These are phyloP conservation scores for Melanargia galathea DNA, from an alignment of 2,888 invertebrate species.

Conservation along the genomic window DNA sequence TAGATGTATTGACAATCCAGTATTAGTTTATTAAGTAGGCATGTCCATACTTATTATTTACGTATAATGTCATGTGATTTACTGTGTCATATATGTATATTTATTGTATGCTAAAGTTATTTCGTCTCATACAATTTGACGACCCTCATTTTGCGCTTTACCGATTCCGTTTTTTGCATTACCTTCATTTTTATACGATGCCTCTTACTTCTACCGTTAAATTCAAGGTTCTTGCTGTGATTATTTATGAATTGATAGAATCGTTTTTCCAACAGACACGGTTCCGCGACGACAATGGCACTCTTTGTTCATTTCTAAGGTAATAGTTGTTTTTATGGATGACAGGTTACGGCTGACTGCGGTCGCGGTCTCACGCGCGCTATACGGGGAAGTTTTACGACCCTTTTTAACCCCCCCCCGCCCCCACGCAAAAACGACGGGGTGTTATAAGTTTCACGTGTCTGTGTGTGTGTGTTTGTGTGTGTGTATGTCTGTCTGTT, in stretches of 20 bases:
- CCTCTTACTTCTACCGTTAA: slow-evolving; percentile 10
- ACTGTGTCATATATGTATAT: no score
- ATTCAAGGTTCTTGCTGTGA: slow-evolving; percentile 28
- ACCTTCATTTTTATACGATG: slow-evolving; percentile 19
- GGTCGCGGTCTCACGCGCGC: background rate
- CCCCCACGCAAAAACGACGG: no score
- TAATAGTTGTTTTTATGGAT: background rate
- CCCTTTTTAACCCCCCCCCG: no score
- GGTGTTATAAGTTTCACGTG: no score
- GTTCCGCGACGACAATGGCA: slow-evolving; percentile 11
- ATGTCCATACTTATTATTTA: no score
- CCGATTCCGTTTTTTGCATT: slow-evolving; percentile 8
- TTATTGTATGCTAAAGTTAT: no score
- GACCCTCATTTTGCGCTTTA: background rate
- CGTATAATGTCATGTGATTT: no score
- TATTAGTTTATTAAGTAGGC: no score
- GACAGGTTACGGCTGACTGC: background rate
- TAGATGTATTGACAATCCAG: no score
- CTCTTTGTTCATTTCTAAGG: slow-evolving; percentile 21
- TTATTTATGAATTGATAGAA: slow-evolving; percentile 15
- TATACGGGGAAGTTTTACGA: no score
- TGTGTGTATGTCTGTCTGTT: no score
- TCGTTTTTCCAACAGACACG: slow-evolving; percentile 26
- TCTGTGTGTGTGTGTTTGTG: no score
- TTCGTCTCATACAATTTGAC: background rate